phyloP scores from a whole-genome alignment of 2,113 vertebrate species.

The Phalacrocorax aristotelis region DNA sequence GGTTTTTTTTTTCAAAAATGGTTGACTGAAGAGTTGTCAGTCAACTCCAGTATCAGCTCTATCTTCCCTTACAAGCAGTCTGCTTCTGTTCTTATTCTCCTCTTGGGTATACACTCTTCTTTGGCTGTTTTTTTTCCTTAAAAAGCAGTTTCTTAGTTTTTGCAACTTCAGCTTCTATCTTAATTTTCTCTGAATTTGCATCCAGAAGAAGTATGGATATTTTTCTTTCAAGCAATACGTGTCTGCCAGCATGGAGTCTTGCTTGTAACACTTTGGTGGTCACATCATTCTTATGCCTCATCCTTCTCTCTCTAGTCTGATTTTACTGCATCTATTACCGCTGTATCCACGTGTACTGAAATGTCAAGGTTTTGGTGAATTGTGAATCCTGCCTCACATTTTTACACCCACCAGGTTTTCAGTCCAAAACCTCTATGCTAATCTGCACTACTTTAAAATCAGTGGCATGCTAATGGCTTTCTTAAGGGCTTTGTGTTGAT shows the following conservation, averaged over 20 bases:
- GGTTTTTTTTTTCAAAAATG: background rate
- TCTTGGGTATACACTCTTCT: background rate
- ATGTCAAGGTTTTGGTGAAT: background rate
- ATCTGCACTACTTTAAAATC: background rate
- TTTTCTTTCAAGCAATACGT: background rate
- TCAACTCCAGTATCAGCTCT: background rate
- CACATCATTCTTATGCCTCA: background rate
- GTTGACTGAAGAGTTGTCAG: background rate
- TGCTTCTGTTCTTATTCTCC: background rate
- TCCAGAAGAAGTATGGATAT: background rate
- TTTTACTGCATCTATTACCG: background rate
- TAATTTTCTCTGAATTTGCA: background rate
- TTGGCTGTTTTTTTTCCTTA: background rate
- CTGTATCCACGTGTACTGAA: background rate
- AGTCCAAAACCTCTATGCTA: background rate
- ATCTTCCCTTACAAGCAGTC: background rate
- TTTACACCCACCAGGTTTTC: background rate
- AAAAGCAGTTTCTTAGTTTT: background rate
- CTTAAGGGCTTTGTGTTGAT: background rate
- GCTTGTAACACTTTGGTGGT: background rate
- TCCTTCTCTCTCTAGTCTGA: background rate
- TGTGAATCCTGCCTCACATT: background rate
- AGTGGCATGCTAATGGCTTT: background rate
- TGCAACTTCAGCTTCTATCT: background rate
- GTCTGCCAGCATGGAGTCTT: background rate